Base-by-base conservation (phyloP, 1,140 invertebrate genomes). In the Drosophila arawakana region DNA sequence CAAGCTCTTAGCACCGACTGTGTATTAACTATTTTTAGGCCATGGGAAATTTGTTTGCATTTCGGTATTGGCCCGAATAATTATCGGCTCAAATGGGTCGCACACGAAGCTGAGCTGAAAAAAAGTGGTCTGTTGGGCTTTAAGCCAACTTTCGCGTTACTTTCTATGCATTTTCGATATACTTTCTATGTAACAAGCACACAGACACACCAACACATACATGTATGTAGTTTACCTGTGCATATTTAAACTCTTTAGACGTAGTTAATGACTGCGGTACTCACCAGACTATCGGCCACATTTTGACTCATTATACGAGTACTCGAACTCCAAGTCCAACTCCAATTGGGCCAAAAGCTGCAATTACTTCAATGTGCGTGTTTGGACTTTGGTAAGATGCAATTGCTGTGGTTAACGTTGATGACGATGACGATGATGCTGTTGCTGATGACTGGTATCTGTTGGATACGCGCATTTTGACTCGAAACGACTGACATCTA, bases 281-380 rank as follows among this genome's bases (percentile, higher is more conserved):
- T 91, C 77, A 91, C 90, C 90, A 91, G 80, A 91, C 90, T 91
- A 73, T 91, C 90, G 76, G 90, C 90, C 84, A 89, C 90, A 91
- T 90, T 91, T 91, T 91, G 90, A 82, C 75, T 90, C 90, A 91
- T 91, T 91, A 91, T 91, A 80, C 67, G 52, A 54, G 44, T 49
- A 72, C 66, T 67, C 61, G 68, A 70, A 39, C 79, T 34, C 61
- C 18, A 21, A 21, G 81, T 60, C 65, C 84, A 83, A 74, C 72
- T 81, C 25, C 25, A 30, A 30, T 30, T 30, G 4, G 25, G 25
- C 25, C 25, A 30, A 30, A 30, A 30, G 85, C 78, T 85, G 85
- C 81, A 85, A 90, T 90, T 90, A 84, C 81, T 80, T 81, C 46
- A 78, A 74, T 67, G 62, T 89, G 84, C 81, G 85, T 89, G 85